Conservation (phyloP, 1,140 invertebrate genomes). For the Lordiphosa collinella region DNA sequence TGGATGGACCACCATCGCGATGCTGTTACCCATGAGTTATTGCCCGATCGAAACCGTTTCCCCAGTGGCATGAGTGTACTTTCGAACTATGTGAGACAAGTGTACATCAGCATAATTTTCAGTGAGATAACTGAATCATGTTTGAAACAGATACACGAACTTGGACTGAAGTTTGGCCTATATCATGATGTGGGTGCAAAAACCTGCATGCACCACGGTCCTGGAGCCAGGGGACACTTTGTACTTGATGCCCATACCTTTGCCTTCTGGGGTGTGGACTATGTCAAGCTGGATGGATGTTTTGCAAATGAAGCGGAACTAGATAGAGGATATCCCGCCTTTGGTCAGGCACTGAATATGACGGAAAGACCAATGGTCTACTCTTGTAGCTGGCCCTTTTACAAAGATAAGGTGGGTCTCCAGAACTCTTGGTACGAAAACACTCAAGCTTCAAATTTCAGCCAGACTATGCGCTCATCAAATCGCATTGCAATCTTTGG, state of each 20-base stretch:
- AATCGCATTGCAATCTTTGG: conserved; percentile 96
- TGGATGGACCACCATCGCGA: conserved; percentile 92
- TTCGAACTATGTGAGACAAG: conserved; percentile 91
- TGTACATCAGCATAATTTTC: conserved; percentile 7
- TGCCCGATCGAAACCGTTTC: conserved; percentile 91
- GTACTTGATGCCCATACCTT: conserved; percentile 94
- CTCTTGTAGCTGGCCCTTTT: conserved; percentile 98
- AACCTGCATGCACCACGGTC: conserved; percentile 96
- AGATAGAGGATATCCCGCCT: conserved; percentile 43
- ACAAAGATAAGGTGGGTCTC: conserved; percentile 91
- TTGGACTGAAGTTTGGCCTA: conserved; percentile 96
- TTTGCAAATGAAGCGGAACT: conserved; percentile 82
- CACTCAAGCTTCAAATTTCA: conserved; percentile 70
- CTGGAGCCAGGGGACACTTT: conserved; percentile 92
- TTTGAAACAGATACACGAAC: conserved; percentile 88
- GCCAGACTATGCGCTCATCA: conserved; percentile 93
- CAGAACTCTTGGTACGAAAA: background rate
- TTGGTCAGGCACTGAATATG: conserved; percentile 40
- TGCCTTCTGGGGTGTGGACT: conserved; percentile 97
- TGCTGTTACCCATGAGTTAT: conserved; percentile 84
- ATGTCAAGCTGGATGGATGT: conserved; percentile 97
- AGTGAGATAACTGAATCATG: background rate
- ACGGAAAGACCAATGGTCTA: conserved; percentile 88
- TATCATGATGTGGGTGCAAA: conserved; percentile 97
- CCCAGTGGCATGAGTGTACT: conserved; percentile 94